Percentiles rank a stretch among this genome's conserved stretches.
These are phyloP conservation scores for Clepsis dumicolana DNA, from an alignment of 2,888 invertebrate species.

Conservation along the genomic window DNA sequence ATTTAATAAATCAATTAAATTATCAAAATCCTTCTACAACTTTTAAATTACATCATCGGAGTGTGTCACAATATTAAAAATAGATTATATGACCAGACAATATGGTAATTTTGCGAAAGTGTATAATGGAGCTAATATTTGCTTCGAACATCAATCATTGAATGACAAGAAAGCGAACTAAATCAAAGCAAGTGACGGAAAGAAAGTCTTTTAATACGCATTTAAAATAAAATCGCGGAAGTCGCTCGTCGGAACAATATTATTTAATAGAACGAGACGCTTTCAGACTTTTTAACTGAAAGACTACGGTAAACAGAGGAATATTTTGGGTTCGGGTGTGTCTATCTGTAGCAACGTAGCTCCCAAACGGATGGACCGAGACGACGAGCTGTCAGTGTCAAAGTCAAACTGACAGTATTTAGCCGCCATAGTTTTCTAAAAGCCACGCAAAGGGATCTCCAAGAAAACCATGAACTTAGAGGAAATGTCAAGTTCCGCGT, in stretches of 20 bases:
- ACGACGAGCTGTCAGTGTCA: background rate
- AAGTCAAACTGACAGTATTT: background rate
- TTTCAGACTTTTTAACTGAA: background rate
- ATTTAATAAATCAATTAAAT: background rate
- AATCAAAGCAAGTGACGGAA: conserved; percentile 29
- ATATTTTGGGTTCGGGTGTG: too few relatives aligned
- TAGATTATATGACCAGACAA: conserved; percentile 5
- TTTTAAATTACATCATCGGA: background rate
- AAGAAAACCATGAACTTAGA: background rate
- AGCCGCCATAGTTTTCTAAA: background rate
- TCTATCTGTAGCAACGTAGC: too few relatives aligned
- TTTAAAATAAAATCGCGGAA: conserved; percentile 31
- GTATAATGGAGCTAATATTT: conserved; percentile 16
- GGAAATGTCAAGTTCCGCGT: conserved; percentile 5
- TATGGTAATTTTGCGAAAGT: background rate
- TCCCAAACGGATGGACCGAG: too few relatives aligned
- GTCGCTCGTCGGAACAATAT: conserved; percentile 5
- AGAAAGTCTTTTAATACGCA: conserved; percentile 39
- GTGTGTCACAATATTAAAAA: background rate
- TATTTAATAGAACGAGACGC: background rate
- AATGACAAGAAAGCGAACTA: conserved; percentile 34
- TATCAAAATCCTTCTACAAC: background rate
- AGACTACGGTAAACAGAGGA: too few relatives aligned
- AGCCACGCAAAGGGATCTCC: background rate
- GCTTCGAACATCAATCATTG: conserved; percentile 14